Percentiles rank a stretch among this genome's conserved stretches.
phyloP scores from a whole-genome alignment of 2,113 vertebrate genomes.

The Pseudonaja textilis region DNA sequence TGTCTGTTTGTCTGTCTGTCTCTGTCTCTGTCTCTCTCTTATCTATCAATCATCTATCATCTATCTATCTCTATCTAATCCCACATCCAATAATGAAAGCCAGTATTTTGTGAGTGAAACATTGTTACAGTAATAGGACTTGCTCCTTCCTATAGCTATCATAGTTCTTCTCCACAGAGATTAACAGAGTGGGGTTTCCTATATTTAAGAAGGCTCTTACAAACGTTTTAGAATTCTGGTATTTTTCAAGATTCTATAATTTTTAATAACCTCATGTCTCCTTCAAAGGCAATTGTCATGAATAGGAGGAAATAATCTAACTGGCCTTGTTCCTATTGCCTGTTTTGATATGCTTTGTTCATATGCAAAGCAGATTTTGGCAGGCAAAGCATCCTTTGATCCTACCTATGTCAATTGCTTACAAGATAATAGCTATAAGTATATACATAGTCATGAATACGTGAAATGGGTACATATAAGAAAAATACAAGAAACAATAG shows the following conservation, averaged over 20 bases:
- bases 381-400: not conserved
- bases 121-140: not conserved
- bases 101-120: not conserved
- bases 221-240: not conserved
- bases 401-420: not conserved
- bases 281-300: not conserved
- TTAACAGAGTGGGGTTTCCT: not conserved
- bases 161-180: not conserved
- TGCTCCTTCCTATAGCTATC: not conserved
- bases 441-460: too few relatives aligned
- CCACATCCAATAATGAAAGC: not conserved
- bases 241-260: not conserved
- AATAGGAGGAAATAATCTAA: not conserved
- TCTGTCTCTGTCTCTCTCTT: not conserved
- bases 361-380: not conserved
- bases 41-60: too few relatives aligned
- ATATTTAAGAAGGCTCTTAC: not conserved
- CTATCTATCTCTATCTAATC: not conserved
- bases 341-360: not conserved
- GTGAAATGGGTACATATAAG: too few relatives aligned
- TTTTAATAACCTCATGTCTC: not conserved
- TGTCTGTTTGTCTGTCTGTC: not conserved
- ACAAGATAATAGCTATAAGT: too few relatives aligned
- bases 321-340: not conserved
- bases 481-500: too few relatives aligned